A percentile compares a stretch with the other conserved stretches of the same genome.
Evolutionary conservation across 1,140 invertebrate genomes (phyloP).

Genomic region (Lutraria rhynchaena): DNA sequence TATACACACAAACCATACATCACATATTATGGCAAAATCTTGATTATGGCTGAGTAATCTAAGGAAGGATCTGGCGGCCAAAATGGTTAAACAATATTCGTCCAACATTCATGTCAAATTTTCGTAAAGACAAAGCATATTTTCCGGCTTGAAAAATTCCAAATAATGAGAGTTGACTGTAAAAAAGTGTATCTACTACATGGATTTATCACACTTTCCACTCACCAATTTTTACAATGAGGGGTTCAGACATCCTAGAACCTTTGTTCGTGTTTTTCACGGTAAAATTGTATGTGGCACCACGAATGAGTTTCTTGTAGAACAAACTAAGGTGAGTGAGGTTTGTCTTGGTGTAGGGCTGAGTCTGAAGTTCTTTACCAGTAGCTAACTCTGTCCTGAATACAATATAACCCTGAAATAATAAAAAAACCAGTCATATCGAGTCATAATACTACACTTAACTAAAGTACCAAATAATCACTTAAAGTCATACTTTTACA

Average conservation of each 20-base stretch:
- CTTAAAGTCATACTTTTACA: too few relatives aligned
- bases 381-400: neutral
- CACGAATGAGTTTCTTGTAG: conserved; percentile 7
- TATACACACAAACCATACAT: too few relatives aligned
- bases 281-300: conserved; percentile 28
- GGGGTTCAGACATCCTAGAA: neutral
- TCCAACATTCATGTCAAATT: too few relatives aligned
- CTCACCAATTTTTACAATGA: conserved; percentile 33
- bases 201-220: too few relatives aligned
- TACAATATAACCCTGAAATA: conserved; percentile 33
- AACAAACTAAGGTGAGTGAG: neutral
- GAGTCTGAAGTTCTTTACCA: neutral
- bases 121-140: too few relatives aligned
- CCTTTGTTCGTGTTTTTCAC: conserved; percentile 18
- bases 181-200: too few relatives aligned
- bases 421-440: neutral
- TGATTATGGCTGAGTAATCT: too few relatives aligned
- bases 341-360: conserved; percentile 2
- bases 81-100: too few relatives aligned
- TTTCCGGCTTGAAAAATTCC: too few relatives aligned
- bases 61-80: too few relatives aligned
- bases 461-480: neutral
- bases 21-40: too few relatives aligned
- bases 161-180: too few relatives aligned
- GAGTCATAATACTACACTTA: neutral